Evolutionary conservation across 2,797 vertebrate genomes (phyloP).

Genomic region (Acrocephalus scirpaceus): DNA sequence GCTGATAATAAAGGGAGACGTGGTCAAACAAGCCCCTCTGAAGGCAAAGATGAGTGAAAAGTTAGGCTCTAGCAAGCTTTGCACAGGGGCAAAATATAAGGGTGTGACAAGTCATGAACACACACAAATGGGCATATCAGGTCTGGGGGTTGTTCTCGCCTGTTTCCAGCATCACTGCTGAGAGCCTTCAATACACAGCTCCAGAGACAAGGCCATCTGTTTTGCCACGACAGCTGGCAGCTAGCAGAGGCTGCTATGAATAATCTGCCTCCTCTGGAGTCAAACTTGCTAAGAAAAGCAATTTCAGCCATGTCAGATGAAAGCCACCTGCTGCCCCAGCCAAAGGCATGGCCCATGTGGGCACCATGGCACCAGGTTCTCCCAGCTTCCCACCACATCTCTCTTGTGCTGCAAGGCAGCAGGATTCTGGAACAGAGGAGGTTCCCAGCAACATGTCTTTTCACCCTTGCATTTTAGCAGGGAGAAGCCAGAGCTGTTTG

Average conservation of each 20-base stretch:
- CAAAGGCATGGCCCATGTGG: background rate
- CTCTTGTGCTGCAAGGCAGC: background rate
- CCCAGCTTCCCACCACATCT: background rate
- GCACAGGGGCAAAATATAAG: background rate
- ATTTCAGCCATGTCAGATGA: background rate
- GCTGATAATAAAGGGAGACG: background rate
- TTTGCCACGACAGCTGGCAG: slow-evolving; percentile 40
- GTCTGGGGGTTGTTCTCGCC: background rate
- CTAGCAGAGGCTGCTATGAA: slow-evolving; percentile 10
- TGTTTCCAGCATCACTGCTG: background rate
- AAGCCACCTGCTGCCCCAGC: background rate
- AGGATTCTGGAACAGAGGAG: background rate
- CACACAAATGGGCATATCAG: background rate
- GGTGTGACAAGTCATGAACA: background rate
- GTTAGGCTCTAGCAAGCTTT: background rate
- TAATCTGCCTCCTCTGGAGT: background rate
- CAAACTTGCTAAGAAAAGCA: background rate
- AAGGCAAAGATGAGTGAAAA: background rate
- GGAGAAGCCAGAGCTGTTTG: background rate
- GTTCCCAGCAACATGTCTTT: background rate
- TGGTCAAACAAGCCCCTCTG: background rate
- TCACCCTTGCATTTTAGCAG: background rate
- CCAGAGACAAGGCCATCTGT: slow-evolving; percentile 43
- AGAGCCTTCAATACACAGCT: background rate
- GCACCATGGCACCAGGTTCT: background rate